Evolutionary conservation across 2,797 vertebrate species (phyloP).

Genomic region (Decapterus maruadsi): DNA sequence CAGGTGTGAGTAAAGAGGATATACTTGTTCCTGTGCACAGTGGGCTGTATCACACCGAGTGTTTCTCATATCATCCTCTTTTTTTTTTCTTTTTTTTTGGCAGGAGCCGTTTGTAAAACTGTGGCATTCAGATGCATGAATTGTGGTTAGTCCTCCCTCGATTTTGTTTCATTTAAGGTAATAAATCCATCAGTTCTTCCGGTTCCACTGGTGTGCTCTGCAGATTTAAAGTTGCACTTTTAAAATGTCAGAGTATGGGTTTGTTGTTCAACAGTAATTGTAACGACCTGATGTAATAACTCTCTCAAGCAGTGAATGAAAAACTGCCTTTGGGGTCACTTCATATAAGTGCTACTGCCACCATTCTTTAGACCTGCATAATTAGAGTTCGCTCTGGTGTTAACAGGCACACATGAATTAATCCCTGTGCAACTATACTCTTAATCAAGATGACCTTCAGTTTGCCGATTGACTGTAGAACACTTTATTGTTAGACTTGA

Average conservation of each 20-base stretch:
- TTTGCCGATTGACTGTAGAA: slow-evolving; percentile 31
- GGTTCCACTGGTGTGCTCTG: slow-evolving; percentile 32
- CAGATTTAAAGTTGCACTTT: slow-evolving; percentile 54
- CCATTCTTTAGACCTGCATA: slow-evolving; percentile 55
- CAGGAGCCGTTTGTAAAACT: slow-evolving; percentile 39
- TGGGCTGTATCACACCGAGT: slow-evolving; percentile 41
- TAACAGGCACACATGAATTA: slow-evolving; percentile 64
- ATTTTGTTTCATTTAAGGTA: slow-evolving; percentile 31
- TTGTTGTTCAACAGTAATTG: slow-evolving; percentile 66
- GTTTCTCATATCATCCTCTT: slow-evolving; percentile 44
- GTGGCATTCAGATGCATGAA: slow-evolving; percentile 12
- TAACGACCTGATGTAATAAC: slow-evolving; percentile 44
- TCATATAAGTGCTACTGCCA: slow-evolving; percentile 59
- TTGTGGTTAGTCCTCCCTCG: not conserved
- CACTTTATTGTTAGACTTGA: slow-evolving; percentile 13
- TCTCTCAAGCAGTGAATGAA: slow-evolving; percentile 48
- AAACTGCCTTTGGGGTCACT: slow-evolving; percentile 66
- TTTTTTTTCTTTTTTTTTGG: not conserved
- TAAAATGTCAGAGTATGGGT: slow-evolving; percentile 64
- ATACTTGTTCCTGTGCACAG: slow-evolving; percentile 50
- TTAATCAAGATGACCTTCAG: slow-evolving; percentile 72
- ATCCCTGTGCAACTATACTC: slow-evolving; percentile 56
- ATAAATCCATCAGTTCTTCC: slow-evolving; percentile 32
- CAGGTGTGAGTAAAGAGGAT: slow-evolving; percentile 75
- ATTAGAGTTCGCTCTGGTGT: slow-evolving; percentile 64